Evolutionary conservation across 2,797 vertebrate species (phyloP).

Genomic region (Manis crassicaudata): DNA sequence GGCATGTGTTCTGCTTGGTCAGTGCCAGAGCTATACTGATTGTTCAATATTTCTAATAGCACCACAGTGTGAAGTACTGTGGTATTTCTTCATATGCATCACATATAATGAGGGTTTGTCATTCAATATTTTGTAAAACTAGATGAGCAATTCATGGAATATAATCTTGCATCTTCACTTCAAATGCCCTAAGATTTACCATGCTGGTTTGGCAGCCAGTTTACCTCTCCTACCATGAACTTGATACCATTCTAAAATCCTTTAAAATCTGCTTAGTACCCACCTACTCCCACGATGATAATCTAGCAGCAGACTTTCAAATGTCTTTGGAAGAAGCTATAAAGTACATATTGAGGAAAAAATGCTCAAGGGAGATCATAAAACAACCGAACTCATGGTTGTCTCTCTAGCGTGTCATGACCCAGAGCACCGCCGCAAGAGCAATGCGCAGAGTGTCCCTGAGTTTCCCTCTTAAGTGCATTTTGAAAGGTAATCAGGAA

Average conservation of each 20-base stretch:
- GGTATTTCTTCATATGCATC: not conserved
- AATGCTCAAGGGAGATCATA: not conserved
- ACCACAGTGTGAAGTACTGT: not conserved
- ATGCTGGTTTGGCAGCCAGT: not conserved
- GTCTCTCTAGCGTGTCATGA: not conserved
- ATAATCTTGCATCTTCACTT: not conserved
- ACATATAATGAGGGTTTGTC: not conserved
- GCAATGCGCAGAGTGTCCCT: not conserved
- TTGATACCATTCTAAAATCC: not conserved
- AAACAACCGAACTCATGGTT: not conserved
- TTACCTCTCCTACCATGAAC: not conserved
- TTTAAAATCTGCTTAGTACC: not conserved
- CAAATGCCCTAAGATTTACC: not conserved
- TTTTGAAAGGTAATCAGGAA: not conserved
- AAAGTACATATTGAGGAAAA: not conserved
- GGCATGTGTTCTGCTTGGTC: not conserved
- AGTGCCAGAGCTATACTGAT: not conserved
- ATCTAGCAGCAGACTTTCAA: not conserved
- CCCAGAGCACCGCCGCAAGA: not conserved
- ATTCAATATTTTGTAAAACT: not conserved
- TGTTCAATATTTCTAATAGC: not conserved
- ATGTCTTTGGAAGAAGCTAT: not conserved
- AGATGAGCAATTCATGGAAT: not conserved
- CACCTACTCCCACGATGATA: not conserved
- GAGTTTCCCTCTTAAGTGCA: conserved; percentile 47